A percentile compares a stretch with the other conserved stretches of the same genome.
Conservation (phyloP, 2,888 invertebrate genomes). For the Acanthosepion esculentum region DNA sequence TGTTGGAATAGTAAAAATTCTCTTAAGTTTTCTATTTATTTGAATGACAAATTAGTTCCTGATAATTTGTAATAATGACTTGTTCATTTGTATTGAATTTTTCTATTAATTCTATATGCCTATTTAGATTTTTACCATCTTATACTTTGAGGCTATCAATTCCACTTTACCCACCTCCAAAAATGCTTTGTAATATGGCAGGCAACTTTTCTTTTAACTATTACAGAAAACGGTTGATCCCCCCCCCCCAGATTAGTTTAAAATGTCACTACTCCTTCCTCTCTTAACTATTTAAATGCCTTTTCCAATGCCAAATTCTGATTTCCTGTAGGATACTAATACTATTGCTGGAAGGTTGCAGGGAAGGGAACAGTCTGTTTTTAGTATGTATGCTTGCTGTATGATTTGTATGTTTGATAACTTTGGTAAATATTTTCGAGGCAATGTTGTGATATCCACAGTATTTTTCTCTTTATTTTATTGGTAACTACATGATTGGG, state of each 20-base stretch:
- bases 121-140: background rate
- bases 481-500: background rate
- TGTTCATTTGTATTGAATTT: too few relatives aligned
- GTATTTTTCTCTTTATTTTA: background rate
- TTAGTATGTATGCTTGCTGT: background rate
- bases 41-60: too few relatives aligned
- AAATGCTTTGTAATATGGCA: too few relatives aligned
- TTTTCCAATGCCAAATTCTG: background rate
- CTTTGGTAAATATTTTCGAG: background rate
- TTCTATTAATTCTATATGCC: background rate
- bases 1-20: too few relatives aligned
- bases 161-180: background rate
- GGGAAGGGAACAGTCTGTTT: background rate
- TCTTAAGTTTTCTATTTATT: too few relatives aligned
- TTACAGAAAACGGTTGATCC: background rate
- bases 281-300: background rate
- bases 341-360: background rate
- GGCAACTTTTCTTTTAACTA: too few relatives aligned
- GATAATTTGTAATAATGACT: too few relatives aligned
- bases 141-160: background rate
- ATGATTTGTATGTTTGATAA: too few relatives aligned
- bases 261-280: background rate
- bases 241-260: background rate
- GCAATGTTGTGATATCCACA: conserved; percentile 33
- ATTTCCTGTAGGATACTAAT: background rate